Evolutionary conservation across 2,888 invertebrate species (phyloP), one percentile per base, ranked within the genome.

Genomic region (Synanthedon tipuliformis): DNA sequence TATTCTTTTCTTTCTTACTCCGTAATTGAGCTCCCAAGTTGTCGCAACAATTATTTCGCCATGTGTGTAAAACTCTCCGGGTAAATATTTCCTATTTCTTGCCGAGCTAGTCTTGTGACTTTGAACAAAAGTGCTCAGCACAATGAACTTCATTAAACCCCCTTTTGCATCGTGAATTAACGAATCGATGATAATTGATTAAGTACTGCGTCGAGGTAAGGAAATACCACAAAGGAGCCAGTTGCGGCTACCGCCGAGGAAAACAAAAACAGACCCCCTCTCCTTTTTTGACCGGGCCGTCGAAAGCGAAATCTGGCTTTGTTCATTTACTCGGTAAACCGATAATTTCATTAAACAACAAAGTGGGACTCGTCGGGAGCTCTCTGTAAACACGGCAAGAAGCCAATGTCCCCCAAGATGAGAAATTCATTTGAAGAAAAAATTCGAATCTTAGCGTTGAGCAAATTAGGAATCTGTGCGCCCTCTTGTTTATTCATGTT

Each of bases 291-390:
- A 78, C 78, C 80, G 76, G 70, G 65, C 71, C 68, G 67, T 71
- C 69, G 75, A 78, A 78, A 77, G 77, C 77, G 78, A 83, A 84
- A 87, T 85, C 84, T 82, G 81, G 84, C 87, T 86, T 87, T 87
- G 86, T 87, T 86, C 86, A 86, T 86, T 86, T 86, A 79, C 81
- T 85, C 78, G 81, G 85, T 85, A 87, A 87, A 87, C 87, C 87
- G 87, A 86, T 87, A 87, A 87, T 86, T 87, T 86, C 82, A 86
- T 87, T 87, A 87, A 84, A 85, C 86, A 86, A 86, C 85, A 85
- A 86, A 86, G 85, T 85, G 82, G 82, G 78, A 78, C 79, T 79
- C 76, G 72, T 69, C 65, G 73, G 75, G 66, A 73, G 75, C 74
- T 73, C 72, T 75, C 73, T 66, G 83, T 80, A 86, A 85, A 86